phyloP scores from a whole-genome alignment of 2,888 invertebrate species.

The Ctena decussata region DNA sequence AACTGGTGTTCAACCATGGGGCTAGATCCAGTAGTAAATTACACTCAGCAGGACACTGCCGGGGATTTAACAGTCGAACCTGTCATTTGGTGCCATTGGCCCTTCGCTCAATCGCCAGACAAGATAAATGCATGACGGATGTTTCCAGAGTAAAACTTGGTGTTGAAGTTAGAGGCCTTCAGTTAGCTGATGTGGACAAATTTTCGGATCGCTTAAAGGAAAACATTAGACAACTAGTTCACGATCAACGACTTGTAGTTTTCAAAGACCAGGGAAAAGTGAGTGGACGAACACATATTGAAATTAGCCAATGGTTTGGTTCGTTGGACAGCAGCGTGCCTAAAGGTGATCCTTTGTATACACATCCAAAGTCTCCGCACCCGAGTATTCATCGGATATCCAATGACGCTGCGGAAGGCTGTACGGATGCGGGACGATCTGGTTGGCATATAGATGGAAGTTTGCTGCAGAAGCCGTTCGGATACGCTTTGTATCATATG shows the following conservation, averaged over 20 bases:
- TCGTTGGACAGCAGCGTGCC: slow-evolving; percentile 75
- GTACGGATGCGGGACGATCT: slow-evolving; percentile 79
- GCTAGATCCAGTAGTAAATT: too few relatives aligned
- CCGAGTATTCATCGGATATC: slow-evolving; percentile 82
- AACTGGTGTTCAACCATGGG: too few relatives aligned
- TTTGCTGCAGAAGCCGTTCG: slow-evolving; percentile 79
- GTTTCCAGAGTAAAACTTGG: too few relatives aligned
- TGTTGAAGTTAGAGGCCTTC: background rate
- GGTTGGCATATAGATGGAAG: slow-evolving; percentile 85
- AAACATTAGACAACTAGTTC: slow-evolving; percentile 70
- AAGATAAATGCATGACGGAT: too few relatives aligned
- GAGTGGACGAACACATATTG: slow-evolving; percentile 75
- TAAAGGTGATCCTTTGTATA: slow-evolving; percentile 68
- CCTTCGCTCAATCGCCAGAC: too few relatives aligned
- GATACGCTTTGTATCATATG: slow-evolving; percentile 80
- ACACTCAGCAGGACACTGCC: too few relatives aligned
- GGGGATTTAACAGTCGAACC: too few relatives aligned
- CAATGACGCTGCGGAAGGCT: slow-evolving; percentile 79
- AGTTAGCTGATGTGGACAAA: background rate
- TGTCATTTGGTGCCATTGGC: too few relatives aligned
- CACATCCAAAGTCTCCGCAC: slow-evolving; percentile 79
- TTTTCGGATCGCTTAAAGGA: background rate
- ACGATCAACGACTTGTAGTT: slow-evolving; percentile 75
- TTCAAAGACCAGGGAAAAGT: slow-evolving; percentile 79
- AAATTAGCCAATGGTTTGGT: slow-evolving; percentile 80